Evolutionary conservation across 2,113 vertebrate genomes (phyloP).

Genomic region (Limanda limanda): DNA sequence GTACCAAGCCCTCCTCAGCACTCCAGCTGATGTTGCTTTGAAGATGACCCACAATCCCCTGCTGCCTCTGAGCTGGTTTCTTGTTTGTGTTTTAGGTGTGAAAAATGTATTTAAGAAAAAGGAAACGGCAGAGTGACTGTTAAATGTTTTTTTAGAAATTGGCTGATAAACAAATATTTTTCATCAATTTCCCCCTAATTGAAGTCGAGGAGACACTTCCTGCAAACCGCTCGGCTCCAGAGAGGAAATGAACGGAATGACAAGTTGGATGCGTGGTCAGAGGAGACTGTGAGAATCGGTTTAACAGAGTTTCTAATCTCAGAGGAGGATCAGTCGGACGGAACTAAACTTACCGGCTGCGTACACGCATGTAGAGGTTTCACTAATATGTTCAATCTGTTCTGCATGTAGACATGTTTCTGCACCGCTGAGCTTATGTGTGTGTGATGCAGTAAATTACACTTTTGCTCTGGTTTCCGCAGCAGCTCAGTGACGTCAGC

Average conservation of each 20-base stretch:
- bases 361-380: neutral
- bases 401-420: neutral
- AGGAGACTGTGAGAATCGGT: neutral
- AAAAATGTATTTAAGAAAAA: neutral
- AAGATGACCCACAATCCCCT: constrained; percentile 13
- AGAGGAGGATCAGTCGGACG: neutral
- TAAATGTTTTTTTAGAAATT: neutral
- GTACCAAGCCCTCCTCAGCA: no score
- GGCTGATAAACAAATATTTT: neutral
- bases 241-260: neutral
- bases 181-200: neutral
- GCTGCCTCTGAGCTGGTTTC: neutral
- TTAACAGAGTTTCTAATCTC: neutral
- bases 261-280: neutral
- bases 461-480: constrained; percentile 40
- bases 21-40: no score
- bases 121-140: neutral
- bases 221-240: neutral
- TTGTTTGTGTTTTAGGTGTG: constrained; percentile 1
- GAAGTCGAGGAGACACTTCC: neutral
- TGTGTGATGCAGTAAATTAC: neutral
- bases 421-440: neutral
- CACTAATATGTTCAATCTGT: neutral
- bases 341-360: neutral
- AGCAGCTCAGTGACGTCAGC: constrained; percentile 11